A percentile compares a stretch with the other conserved stretches of the same genome.
These are phyloP conservation scores for Sinopyrophorus schimmeli DNA, from an alignment of 2,888 invertebrate genomes.

Conservation along the genomic window DNA sequence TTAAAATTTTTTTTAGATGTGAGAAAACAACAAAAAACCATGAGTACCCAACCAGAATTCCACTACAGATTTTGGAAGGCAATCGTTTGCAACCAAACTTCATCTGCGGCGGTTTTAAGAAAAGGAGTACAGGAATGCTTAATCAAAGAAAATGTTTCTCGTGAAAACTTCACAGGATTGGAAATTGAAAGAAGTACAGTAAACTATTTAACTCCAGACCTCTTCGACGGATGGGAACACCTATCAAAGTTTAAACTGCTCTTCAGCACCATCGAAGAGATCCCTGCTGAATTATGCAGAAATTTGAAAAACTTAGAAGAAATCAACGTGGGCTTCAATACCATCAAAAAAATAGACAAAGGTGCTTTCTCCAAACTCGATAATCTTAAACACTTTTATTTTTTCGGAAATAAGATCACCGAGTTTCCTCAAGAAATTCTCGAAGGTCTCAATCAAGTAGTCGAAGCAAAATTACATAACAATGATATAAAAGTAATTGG, in stretches of 20 bases:
- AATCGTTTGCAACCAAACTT: slow-evolving; percentile 12
- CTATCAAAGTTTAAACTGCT: slow-evolving; percentile 15
- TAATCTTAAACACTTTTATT: slow-evolving; percentile 9
- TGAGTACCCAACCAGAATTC: slow-evolving; percentile 8
- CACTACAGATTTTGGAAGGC: slow-evolving; percentile 24
- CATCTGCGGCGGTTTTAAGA: slow-evolving; percentile 4
- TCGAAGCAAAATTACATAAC: slow-evolving; percentile 10
- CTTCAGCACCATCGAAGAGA: slow-evolving; percentile 9
- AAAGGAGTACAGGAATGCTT: slow-evolving; percentile 18
- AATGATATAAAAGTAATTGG: slow-evolving; percentile 8
- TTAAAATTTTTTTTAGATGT: too few species aligned
- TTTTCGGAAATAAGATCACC: slow-evolving; percentile 17
- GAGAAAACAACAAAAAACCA: too few species aligned
- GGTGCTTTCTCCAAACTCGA: slow-evolving; percentile 7
- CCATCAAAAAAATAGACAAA: slow-evolving; percentile 7
- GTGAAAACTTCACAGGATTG: slow-evolving; percentile 20
- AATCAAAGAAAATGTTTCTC: slow-evolving; percentile 9
- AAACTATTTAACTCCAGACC: slow-evolving; percentile 15
- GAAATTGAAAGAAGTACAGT: slow-evolving; percentile 20
- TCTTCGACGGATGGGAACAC: slow-evolving; percentile 13
- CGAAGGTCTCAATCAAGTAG: slow-evolving; percentile 3
- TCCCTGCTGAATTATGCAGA: slow-evolving; percentile 11
- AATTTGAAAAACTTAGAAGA: slow-evolving; percentile 7
- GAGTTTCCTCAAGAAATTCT: slow-evolving; percentile 12
- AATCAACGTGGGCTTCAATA: slow-evolving; percentile 23